Percentiles rank a stretch among this genome's conserved stretches.
Conservation (phyloP, 2,113 vertebrate species). For the Malurus cyaneus region DNA sequence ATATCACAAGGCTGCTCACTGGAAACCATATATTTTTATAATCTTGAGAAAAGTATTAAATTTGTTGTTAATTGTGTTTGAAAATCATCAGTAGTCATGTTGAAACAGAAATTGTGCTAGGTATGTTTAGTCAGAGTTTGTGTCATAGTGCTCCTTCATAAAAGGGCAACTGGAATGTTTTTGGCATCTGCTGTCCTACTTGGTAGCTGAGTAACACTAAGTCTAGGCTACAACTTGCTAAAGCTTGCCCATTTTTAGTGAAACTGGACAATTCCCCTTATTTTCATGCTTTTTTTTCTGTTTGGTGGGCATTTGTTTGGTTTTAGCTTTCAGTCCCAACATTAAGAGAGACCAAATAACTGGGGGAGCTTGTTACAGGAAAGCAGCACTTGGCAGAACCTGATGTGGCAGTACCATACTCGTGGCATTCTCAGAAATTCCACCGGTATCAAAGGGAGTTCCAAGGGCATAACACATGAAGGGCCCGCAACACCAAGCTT, state of each 20-base stretch:
- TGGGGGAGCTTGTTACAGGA: neutral
- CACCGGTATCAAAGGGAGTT: neutral
- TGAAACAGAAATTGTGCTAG: neutral
- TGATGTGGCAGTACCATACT: neutral
- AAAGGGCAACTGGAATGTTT: neutral
- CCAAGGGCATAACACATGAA: fast-evolving
- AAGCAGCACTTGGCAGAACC: neutral
- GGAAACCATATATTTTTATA: fast-evolving
- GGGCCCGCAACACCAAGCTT: neutral
- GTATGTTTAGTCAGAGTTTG: neutral
- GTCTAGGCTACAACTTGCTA: neutral
- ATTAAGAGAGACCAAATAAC: neutral
- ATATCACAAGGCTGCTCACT: neutral
- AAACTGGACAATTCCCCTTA: neutral
- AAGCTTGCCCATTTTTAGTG: fast-evolving
- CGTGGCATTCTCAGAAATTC: neutral
- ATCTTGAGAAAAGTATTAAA: neutral
- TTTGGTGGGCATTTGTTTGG: neutral
- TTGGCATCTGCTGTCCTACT: neutral
- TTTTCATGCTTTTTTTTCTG: neutral
- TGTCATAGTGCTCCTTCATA: neutral
- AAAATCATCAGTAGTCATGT: neutral
- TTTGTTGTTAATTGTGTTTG: neutral
- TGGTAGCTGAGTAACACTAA: neutral
- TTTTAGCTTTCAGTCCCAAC: neutral